Base-by-base conservation (phyloP, 2,888 invertebrate species). In the Electrophaes corylata region DNA sequence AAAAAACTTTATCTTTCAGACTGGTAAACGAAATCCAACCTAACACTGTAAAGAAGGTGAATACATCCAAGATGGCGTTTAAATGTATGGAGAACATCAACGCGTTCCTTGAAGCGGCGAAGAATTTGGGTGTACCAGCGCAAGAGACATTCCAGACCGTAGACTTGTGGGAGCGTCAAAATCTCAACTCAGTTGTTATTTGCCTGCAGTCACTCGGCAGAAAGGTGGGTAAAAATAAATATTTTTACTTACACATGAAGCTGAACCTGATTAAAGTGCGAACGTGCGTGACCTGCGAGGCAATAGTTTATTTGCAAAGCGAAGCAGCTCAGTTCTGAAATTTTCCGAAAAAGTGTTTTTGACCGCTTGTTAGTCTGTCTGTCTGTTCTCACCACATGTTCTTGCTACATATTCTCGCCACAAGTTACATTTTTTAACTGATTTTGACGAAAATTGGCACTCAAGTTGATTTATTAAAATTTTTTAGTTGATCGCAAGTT, bases 51-150 rank as follows among this genome's bases (percentile, higher is more conserved):
- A 98, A 98, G 92, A 98, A 98, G 91, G 94, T 99, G 71, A 98
- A 99, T 86, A 94, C 94, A 72, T 96, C 96, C 57, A 94, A 95
- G 79, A 96, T 98, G 95, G 98, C 97, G 59, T 99, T 99, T 91
- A 98, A 98, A 81, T 98, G 98, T 89, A 99, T 99, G 99, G 99
- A 99, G 91, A 99, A 99, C 86, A 99, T 99, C 73, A 98, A 98
- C 86, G 96, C 96, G 20, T 98, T 99, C 91, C 91, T 98, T 59
- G 96, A 96, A 68, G 95, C 95, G 8, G 97, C 96, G 55, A 95
- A 94, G 79, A 94, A 93, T 57, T 93, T 98, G 65, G 99, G 99
- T 37, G 98, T 99, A 3, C 97, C 97, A 0, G 95, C 97, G 18
- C 96, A 97, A 81, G 99, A 99, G 90, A 96, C 97, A 46, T 99